Evolutionary conservation across 2,888 invertebrate species (phyloP).

Genomic region (Agrotis segetum): DNA sequence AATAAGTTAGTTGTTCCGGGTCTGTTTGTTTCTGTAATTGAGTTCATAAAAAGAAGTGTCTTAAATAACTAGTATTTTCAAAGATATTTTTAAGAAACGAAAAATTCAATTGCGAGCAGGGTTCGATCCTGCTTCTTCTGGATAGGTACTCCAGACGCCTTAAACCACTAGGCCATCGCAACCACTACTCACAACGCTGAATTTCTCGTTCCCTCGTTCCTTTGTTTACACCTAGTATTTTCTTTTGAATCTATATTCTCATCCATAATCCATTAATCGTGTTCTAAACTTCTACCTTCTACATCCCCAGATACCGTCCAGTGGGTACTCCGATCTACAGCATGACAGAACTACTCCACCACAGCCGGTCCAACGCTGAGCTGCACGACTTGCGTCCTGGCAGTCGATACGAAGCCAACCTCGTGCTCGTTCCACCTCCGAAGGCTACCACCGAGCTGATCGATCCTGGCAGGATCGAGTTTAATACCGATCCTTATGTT

Average conservation of each 20-base stretch:
- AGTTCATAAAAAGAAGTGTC: too few relatives aligned
- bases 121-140: too few relatives aligned
- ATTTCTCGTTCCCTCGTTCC: too few relatives aligned
- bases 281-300: not conserved
- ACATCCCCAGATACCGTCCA: constrained; percentile 93
- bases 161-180: too few relatives aligned
- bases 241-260: too few relatives aligned
- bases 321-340: constrained; percentile 95
- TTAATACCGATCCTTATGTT: constrained; percentile 93
- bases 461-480: constrained; percentile 93
- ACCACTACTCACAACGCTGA: too few relatives aligned
- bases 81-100: too few relatives aligned
- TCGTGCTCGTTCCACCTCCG: constrained; percentile 96
- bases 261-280: not conserved
- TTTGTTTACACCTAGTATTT: too few relatives aligned
- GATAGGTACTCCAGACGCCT: too few relatives aligned
- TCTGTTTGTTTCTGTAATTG: too few relatives aligned
- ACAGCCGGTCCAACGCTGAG: constrained; percentile 94
- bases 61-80: too few relatives aligned
- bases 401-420: constrained; percentile 95
- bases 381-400: constrained; percentile 95
- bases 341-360: constrained; percentile 96
- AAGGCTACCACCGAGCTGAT: constrained; percentile 95
- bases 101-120: too few relatives aligned
- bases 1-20: not conserved